These are phyloP conservation scores for Melipona quadrifasciata DNA, from an alignment of 1,140 invertebrate genomes.

Conservation along the genomic window DNA sequence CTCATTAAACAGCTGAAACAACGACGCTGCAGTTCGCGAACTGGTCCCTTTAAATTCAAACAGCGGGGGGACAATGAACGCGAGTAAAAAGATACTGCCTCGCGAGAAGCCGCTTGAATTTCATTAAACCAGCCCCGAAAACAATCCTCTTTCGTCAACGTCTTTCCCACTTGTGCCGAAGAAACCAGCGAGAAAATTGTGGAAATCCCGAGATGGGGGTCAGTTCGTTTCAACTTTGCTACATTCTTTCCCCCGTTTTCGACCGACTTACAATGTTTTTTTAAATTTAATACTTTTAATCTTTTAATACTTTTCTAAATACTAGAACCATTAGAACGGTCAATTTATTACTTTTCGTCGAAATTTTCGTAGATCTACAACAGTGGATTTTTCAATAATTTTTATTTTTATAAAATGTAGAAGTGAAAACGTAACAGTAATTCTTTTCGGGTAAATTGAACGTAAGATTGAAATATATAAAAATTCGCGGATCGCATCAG, in stretches of 20 bases:
- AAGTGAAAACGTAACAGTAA: too few species aligned
- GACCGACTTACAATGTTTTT: neutral
- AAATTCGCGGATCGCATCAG: too few species aligned
- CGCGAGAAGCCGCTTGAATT: neutral
- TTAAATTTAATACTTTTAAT: too few species aligned
- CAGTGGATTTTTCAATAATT: too few species aligned
- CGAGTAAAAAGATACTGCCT: neutral
- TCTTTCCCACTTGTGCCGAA: neutral
- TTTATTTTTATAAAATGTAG: too few species aligned
- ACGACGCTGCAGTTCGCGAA: neutral
- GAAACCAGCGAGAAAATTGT: neutral
- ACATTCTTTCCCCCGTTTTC: too few species aligned
- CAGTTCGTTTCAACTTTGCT: constrained; percentile 1
- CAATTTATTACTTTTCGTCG: too few species aligned
- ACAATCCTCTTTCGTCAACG: neutral
- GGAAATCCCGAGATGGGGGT: constrained; percentile 34
- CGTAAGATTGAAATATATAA: too few species aligned
- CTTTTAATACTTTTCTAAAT: too few species aligned
- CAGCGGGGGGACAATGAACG: neutral
- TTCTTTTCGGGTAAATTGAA: too few species aligned
- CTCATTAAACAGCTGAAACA: neutral
- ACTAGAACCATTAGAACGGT: too few species aligned
- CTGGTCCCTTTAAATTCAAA: neutral
- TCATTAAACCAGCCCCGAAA: neutral
- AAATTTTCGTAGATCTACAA: too few species aligned